Base-by-base conservation (phyloP, 1,140 invertebrate species). In the Drosophila rhopaloa region DNA sequence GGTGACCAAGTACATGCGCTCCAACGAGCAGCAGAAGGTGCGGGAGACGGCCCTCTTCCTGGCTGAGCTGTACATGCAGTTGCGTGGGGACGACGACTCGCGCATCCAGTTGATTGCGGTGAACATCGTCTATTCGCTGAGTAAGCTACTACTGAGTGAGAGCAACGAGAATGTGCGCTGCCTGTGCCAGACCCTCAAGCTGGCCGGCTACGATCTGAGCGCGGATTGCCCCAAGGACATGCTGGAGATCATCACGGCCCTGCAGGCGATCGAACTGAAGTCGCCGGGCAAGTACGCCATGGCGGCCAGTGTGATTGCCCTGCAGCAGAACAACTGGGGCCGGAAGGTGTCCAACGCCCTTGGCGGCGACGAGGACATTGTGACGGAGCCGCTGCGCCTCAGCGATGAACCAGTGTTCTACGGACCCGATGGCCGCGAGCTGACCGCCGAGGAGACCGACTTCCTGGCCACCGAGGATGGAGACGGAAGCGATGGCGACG, bases 171-270 rank as follows among this genome's bases (percentile, higher is more conserved):
- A 94, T 90, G 84, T 94, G 2, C 94, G 94, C 68, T 94, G 93
- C 80, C 92, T 93, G 57, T 94, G 94, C 77, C 93, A 94, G 91
- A 93, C 93, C 35, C 72, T 94, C 8, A 94, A 94, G 76, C 55
- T 92, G 58, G 91, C 91, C 29, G 92, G 92, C 10, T 92, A 92
- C 53, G 91, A 92, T 62, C 61, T 92, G 5, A 88, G 82, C 14
- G 75, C 80, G 16, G 91, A 92, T 57, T 92, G 79, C 58, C 81
- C 81, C 27, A 59, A 68, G 27, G 91, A 92, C 53, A 90, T 92
- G 65, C 68, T 70, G 14, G 61, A 78, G 24, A 89, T 92, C 16
- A 91, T 92, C 43, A 43, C 70, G 7, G 66, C 60, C 14, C 59
- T 92, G 44, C 70, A 89, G 35, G 59, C 54, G 5, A 80, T 91